Percentiles rank a stretch among this genome's conserved stretches.
phyloP scores from a whole-genome alignment of 2,888 invertebrate species.

The Leptodirus hochenwartii region DNA sequence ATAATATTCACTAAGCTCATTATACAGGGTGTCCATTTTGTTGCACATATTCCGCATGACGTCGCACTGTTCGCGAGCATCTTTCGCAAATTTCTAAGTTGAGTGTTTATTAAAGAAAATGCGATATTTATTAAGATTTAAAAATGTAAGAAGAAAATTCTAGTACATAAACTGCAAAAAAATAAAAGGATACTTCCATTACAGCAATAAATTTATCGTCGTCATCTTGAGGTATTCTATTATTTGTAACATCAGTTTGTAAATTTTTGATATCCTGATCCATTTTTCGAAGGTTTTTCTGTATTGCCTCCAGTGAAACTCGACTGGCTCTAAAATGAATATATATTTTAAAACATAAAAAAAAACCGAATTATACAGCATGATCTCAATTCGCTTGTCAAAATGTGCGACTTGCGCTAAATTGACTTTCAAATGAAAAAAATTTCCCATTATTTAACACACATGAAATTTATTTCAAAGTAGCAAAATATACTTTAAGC shows the following conservation, averaged over 20 bases:
- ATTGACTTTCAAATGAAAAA: background rate
- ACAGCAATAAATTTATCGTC: constrained; percentile 73
- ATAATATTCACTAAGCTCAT: constrained; percentile 74
- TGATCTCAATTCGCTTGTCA: background rate
- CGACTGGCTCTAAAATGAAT: constrained; percentile 49
- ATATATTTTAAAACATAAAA: constrained; percentile 5
- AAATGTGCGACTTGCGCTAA: background rate
- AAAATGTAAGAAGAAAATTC: too few species aligned
- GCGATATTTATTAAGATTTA: too few species aligned
- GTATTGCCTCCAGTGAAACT: constrained; percentile 65
- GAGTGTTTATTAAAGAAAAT: too few species aligned
- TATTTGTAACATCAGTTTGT: constrained; percentile 78
- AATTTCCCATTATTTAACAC: too few species aligned
- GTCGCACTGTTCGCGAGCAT: constrained; percentile 73
- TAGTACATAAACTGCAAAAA: too few species aligned
- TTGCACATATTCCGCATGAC: constrained; percentile 84
- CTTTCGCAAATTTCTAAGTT: constrained; percentile 41
- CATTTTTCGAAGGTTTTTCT: constrained; percentile 69
- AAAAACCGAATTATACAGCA: constrained; percentile 1
- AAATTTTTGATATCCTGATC: constrained; percentile 71
- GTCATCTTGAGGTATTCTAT: constrained; percentile 56
- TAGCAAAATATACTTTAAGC: background rate
- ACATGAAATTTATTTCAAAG: too few species aligned
- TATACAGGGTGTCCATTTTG: constrained; percentile 77
- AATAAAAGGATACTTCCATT: constrained; percentile 63